These are phyloP conservation scores for Lophius americanus DNA, from an alignment of 2,797 vertebrate genomes.

Conservation along the genomic window DNA sequence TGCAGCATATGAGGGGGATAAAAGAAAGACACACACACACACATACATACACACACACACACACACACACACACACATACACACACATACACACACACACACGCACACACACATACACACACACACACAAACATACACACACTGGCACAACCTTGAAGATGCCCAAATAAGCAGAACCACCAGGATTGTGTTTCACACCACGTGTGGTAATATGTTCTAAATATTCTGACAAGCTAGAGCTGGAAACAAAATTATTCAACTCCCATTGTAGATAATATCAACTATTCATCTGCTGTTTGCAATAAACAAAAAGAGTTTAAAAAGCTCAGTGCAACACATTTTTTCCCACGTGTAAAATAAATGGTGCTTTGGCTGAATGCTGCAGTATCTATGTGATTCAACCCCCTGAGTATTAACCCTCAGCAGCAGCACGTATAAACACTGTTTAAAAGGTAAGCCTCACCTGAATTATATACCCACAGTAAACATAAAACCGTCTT, in stretches of 20 bases:
- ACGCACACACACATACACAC: conserved; percentile 6
- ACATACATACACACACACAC: conserved; percentile 39
- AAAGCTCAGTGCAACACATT: no score
- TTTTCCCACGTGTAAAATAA: no score
- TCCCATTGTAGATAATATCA: no score
- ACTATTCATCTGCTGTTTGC: conserved; percentile 25
- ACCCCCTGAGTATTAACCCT: conserved; percentile 23
- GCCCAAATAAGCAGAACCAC: conserved; percentile 31
- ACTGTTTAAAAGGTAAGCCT: no score
- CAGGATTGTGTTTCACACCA: conserved; percentile 10
- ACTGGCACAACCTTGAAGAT: conserved; percentile 12
- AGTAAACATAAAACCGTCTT: no score
- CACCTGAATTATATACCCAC: no score
- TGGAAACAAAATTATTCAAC: conserved; percentile 2
- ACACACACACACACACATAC: conserved; percentile 14
- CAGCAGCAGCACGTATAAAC: conserved; percentile 26
- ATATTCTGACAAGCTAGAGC: conserved; percentile 37
- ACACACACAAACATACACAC: conserved; percentile 9
- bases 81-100: no score
- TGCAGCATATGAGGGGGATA: conserved; percentile 69
- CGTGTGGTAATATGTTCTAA: conserved; percentile 33
- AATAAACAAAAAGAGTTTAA: no score
- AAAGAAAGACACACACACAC: conserved; percentile 54
- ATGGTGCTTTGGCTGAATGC: no score
- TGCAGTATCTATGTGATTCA: no score